Evolutionary conservation across 2,113 vertebrate species (phyloP), one percentile per base, ranked within the genome.

Genomic region (Castor canadensis): DNA sequence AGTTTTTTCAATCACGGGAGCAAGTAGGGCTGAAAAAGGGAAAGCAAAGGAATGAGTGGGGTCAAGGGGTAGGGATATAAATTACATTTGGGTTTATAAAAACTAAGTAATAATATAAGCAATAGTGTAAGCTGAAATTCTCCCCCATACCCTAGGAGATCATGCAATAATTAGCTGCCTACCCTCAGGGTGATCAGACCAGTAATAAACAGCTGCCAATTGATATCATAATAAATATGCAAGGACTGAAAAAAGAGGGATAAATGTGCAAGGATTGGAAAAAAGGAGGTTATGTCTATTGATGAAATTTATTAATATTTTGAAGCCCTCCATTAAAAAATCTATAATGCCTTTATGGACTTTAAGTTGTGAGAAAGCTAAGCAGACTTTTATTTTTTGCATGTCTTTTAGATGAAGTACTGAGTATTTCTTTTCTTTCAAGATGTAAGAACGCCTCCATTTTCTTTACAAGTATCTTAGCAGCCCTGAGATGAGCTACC

Each of bases 311-410:
- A 60, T 76, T 71, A 88, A 81, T 72, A 88, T 52, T 95, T 75
- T 84, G 56, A 64, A 92, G 79, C 1, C 64, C 26, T 90, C n/a
- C n/a, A n/a, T 77, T 86, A 66, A 60, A 91, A 82, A 94, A 85
- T 3, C 19, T 32, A 13, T 30, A 79, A 88, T 49, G 10, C 3
- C 32, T 30, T 26, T 91, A 52, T 28, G 60, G 40, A 93, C 71
- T 89, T 82, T 89, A 91, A 75, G 10, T 77, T 60, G n/a, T 84
- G 2, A 13, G 13, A 26, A 80, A 43, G 6, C 45, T 71, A 35
- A 71, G 4, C 6, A 52, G 11, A 81, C 22, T 81, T 83, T 83
- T 40, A 32, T 56, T 75, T 80, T 79, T 80, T 76, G 30, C n/a
- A 16, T 26, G 72, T 81, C 52, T 88, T 77, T 9, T 82, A 85